These are phyloP conservation scores for Rhinichthys klamathensis DNA, from an alignment of 2,113 vertebrate genomes.

Conservation along the genomic window DNA sequence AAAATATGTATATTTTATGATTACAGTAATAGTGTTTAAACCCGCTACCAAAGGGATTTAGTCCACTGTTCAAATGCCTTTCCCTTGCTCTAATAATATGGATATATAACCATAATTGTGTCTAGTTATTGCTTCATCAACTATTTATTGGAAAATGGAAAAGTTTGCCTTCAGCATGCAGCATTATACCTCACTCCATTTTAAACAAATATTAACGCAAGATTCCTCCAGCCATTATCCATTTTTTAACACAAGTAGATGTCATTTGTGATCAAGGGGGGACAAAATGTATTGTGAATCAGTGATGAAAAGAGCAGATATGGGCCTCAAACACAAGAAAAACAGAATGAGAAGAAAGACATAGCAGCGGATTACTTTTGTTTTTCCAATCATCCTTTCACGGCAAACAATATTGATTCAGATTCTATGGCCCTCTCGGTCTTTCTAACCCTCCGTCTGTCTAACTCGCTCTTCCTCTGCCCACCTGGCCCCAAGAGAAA, in stretches of 20 bases:
- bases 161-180: constrained; percentile 14
- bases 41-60: constrained; percentile 16
- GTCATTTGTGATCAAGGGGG: constrained; percentile 52
- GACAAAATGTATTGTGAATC: constrained; percentile 42
- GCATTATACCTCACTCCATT: constrained; percentile 23
- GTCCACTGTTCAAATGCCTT: neutral
- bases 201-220: constrained; percentile 21
- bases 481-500: constrained; percentile 72
- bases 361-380: constrained; percentile 75
- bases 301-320: constrained; percentile 60
- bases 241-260: constrained; percentile 29
- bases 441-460: constrained; percentile 45
- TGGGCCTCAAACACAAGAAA: constrained; percentile 59
- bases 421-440: constrained; percentile 78
- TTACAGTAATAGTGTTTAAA: constrained; percentile 23
- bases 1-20: constrained; percentile 18
- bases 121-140: constrained; percentile 10
- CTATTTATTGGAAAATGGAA: constrained; percentile 15
- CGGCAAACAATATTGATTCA: constrained; percentile 79
- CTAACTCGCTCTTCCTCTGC: constrained; percentile 49
- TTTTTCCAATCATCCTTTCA: constrained; percentile 76
- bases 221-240: constrained; percentile 8
- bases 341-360: constrained; percentile 67
- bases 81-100: constrained; percentile 11
- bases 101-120: constrained; percentile 14